phyloP scores from a whole-genome alignment of 35 echinoderm and acorn worm species.

The Chiridota heheva region DNA sequence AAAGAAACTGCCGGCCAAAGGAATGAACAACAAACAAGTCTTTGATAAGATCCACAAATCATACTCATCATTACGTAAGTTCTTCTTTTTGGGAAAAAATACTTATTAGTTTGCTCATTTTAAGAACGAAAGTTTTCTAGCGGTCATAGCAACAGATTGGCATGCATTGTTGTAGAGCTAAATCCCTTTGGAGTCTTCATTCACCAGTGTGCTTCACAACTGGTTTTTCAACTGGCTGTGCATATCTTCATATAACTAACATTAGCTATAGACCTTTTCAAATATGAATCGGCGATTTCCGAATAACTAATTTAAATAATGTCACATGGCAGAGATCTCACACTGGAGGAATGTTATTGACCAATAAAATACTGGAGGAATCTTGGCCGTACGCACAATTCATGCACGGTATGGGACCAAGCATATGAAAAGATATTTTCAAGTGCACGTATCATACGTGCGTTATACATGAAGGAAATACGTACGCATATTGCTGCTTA shows the following conservation, averaged over 20 bases:
- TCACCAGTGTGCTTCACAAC: too few species aligned
- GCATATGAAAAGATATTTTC: background rate
- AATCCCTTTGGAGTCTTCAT: background rate
- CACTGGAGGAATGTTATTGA: too few species aligned
- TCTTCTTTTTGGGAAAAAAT: background rate
- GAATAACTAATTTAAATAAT: too few species aligned
- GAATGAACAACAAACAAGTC: constrained; percentile 37
- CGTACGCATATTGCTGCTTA: too few species aligned
- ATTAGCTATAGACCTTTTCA: too few species aligned
- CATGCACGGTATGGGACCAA: too few species aligned
- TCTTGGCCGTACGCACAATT: too few species aligned
- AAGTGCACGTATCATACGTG: too few species aligned
- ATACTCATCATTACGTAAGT: constrained; percentile 66
- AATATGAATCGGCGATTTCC: too few species aligned
- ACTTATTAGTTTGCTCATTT: background rate
- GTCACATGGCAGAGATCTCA: background rate
- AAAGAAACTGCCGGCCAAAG: constrained; percentile 53
- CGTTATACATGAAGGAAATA: too few species aligned
- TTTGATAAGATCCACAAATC: constrained; percentile 46
- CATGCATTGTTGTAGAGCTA: background rate
- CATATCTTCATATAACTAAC: background rate
- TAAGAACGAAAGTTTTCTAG: background rate
- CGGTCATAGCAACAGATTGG: background rate
- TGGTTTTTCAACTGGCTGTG: background rate
- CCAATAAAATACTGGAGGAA: too few species aligned